Evolutionary conservation across 2,888 invertebrate genomes (phyloP).

Genomic region (Nymphalis urticae): DNA sequence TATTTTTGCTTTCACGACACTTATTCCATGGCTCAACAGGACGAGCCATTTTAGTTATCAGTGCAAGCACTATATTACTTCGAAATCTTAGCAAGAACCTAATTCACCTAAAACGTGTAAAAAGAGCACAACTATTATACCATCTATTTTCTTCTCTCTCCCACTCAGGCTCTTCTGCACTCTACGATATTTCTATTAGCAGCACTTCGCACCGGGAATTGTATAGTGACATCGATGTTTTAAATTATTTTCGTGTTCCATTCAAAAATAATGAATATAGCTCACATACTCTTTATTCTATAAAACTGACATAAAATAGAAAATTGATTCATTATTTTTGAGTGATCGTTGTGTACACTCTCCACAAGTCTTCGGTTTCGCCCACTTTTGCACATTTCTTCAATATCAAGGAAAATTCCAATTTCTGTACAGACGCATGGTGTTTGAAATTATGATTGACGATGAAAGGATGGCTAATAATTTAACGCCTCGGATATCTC

Average conservation of each 20-base stretch:
- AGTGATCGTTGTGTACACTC: constrained; percentile 46
- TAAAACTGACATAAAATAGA: constrained; percentile 2
- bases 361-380: constrained; percentile 44
- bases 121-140: constrained; percentile 63
- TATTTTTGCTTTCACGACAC: constrained; percentile 21
- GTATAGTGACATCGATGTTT: constrained; percentile 63
- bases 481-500: constrained; percentile 74
- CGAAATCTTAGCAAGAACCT: constrained; percentile 31
- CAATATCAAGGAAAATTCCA: constrained; percentile 61
- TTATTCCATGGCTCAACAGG: constrained; percentile 34
- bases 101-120: constrained; percentile 45
- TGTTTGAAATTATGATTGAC: constrained; percentile 62
- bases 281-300: constrained; percentile 11
- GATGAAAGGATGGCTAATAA: constrained; percentile 67
- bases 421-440: constrained; percentile 78
- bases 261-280: constrained; percentile 58
- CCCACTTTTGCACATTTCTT: constrained; percentile 57
- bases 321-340: constrained; percentile 58
- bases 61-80: constrained; percentile 37
- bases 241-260: constrained; percentile 42
- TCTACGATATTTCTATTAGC: constrained; percentile 58
- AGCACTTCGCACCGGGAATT: constrained; percentile 66
- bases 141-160: constrained; percentile 47
- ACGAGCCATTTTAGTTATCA: constrained; percentile 39
- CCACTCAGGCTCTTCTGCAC: constrained; percentile 53